phyloP scores from a whole-genome alignment of 2,113 vertebrate species.

The Dipodomys merriami region DNA sequence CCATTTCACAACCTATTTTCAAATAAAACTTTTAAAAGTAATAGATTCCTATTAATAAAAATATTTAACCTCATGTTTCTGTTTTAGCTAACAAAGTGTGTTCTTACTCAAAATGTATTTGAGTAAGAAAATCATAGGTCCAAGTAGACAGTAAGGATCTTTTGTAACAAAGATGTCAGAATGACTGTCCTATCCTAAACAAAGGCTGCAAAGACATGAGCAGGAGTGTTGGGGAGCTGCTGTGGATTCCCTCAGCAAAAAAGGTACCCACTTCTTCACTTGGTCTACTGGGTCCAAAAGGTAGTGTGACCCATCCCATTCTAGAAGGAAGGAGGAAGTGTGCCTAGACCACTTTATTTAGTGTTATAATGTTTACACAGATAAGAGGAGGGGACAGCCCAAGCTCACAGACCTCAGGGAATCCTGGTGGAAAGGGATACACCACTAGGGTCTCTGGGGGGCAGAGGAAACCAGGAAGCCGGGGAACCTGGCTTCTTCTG shows the following conservation, averaged over 20 bases:
- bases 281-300: not conserved
- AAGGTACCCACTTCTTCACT: not conserved
- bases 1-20: conserved; percentile 9
- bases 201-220: not conserved
- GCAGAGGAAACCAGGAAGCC: not conserved
- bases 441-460: not conserved
- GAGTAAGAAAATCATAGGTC: not conserved
- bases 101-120: not conserved
- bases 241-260: not conserved
- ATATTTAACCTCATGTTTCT: conserved; percentile 62
- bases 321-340: not conserved
- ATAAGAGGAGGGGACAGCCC: not conserved
- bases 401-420: not conserved
- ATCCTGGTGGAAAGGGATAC: not conserved
- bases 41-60: conserved; percentile 73
- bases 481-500: not conserved
- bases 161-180: not conserved
- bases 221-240: not conserved
- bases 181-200: not conserved
- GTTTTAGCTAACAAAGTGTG: conserved; percentile 39
- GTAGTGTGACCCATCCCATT: not conserved
- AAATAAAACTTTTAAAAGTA: conserved; percentile 37
- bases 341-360: conserved; percentile 67
- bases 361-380: conserved; percentile 30
- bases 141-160: not conserved